A percentile compares a stretch with the other conserved stretches of the same genome.
Conservation (phyloP, 2,797 vertebrate species). For the Peromyscus melanophrys region DNA sequence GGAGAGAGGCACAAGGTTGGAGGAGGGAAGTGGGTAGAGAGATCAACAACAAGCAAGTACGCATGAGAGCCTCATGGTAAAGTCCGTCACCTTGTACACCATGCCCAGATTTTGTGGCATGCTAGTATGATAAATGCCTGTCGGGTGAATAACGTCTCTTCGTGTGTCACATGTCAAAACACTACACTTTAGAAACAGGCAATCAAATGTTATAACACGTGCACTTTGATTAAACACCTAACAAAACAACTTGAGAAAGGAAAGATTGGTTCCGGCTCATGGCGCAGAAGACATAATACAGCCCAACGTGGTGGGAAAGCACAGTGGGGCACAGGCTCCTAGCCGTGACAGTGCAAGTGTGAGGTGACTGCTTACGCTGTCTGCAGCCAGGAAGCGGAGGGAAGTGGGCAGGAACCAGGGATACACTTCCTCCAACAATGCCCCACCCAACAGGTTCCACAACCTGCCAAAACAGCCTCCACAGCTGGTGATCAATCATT, state of each 20-base stretch:
- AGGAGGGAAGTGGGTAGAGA: too few species aligned
- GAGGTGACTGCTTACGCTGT: neutral
- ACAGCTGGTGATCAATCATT: neutral
- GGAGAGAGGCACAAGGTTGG: neutral
- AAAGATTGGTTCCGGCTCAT: neutral
- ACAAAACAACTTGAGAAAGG: neutral
- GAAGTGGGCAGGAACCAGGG: too few species aligned
- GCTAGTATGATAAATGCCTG: neutral
- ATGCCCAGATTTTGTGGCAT: neutral
- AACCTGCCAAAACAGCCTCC: neutral
- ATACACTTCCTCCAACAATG: neutral
- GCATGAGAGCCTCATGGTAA: neutral
- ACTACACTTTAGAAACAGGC: neutral
- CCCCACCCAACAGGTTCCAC: neutral
- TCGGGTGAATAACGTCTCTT: neutral
- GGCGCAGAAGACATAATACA: neutral
- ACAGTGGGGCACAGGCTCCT: neutral
- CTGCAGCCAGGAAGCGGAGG: neutral
- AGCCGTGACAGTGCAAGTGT: fast-evolving
- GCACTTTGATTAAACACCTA: neutral
- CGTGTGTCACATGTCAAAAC: neutral
- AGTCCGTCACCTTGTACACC: neutral
- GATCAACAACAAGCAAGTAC: neutral
- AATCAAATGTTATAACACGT: neutral
- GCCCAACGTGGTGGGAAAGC: neutral